Percentiles rank a stretch among this genome's conserved stretches.
These are phyloP conservation scores for Podarcis raffonei DNA, from an alignment of 2,113 vertebrate species.

Conservation along the genomic window DNA sequence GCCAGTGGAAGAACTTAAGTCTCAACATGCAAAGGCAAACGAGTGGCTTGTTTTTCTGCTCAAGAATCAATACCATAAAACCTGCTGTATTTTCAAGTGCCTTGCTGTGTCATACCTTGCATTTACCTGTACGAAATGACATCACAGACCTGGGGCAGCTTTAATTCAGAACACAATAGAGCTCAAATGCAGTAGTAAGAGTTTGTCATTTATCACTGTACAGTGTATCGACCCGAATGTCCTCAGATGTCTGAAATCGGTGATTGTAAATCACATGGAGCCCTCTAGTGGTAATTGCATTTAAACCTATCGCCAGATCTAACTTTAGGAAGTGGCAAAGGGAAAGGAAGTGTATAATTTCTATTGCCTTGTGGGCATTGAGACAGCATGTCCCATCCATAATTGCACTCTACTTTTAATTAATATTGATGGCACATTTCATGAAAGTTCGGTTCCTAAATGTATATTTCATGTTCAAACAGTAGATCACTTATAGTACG, in stretches of 20 bases:
- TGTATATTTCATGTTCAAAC: neutral
- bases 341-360: neutral
- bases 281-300: conserved; percentile 65
- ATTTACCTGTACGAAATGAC: conserved; percentile 40
- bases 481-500: neutral
- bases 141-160: conserved; percentile 22
- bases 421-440: neutral
- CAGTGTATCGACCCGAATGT: neutral
- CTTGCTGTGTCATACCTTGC: conserved; percentile 21
- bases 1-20: neutral
- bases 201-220: neutral
- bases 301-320: neutral
- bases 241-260: conserved; percentile 1
- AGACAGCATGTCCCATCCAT: neutral
- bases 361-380: neutral
- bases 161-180: conserved; percentile 8
- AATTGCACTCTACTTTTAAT: conserved; percentile 2
- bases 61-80: neutral
- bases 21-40: conserved; percentile 1
- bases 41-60: neutral
- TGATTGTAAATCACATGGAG: conserved; percentile 54
- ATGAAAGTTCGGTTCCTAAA: neutral
- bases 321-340: neutral
- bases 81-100: conserved; percentile 1
- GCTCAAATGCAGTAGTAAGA: neutral